Percentiles rank a stretch among this genome's conserved stretches.
Evolutionary conservation across 2,113 vertebrate genomes (phyloP).

Genomic region (Crotophaga sulcirostris): DNA sequence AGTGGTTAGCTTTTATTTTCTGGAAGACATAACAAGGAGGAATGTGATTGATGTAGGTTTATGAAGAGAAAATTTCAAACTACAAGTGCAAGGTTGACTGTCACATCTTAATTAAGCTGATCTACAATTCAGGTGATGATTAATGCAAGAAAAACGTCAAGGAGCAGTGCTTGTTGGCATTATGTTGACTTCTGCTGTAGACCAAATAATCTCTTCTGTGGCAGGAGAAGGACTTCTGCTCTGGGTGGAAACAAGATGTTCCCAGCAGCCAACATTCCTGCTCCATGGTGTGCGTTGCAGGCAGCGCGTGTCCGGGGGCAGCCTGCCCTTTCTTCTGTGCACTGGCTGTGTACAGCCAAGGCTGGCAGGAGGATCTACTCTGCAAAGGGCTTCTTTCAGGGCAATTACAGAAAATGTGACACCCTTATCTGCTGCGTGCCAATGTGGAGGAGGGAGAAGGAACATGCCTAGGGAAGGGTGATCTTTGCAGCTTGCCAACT

Average conservation of each 20-base stretch:
- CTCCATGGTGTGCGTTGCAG: fast-evolving
- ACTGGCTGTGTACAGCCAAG: not conserved
- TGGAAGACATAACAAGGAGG: not conserved
- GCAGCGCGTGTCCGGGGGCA: fast-evolving
- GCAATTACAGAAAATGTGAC: constrained; percentile 62
- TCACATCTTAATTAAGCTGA: not conserved
- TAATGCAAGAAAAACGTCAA: not conserved
- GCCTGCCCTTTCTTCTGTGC: not conserved
- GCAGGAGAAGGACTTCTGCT: not conserved
- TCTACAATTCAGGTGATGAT: not conserved
- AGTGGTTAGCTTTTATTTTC: not conserved
- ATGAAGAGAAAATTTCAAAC: not conserved
- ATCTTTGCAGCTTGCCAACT: constrained; percentile 41
- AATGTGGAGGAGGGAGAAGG: not conserved
- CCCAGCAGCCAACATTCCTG: fast-evolving
- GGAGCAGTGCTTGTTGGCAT: not conserved
- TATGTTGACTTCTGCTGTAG: not conserved
- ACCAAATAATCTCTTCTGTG: not conserved
- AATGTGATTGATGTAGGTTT: not conserved
- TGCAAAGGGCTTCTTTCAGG: not conserved
- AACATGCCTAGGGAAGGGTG: constrained; percentile 70
- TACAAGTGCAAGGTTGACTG: not conserved
- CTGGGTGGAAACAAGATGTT: not conserved
- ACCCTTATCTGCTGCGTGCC: not conserved
- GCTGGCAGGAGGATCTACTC: not conserved